Evolutionary conservation across 2,113 vertebrate genomes (phyloP).

Genomic region (Sturnira hondurensis): DNA sequence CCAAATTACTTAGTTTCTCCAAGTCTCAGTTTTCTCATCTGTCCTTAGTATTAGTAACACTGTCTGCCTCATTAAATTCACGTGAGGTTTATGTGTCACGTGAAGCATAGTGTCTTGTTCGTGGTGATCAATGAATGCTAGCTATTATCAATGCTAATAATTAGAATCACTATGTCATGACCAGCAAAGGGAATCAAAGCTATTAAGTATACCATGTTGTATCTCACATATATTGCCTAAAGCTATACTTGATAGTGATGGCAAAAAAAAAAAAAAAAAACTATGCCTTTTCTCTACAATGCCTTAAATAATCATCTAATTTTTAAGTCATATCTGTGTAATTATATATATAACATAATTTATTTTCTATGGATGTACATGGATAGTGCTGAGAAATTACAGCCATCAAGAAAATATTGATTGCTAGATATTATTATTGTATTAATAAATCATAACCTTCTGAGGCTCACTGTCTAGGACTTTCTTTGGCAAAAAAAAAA

Average conservation of each 20-base stretch:
- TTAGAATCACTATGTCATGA: background rate
- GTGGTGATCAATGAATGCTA: background rate
- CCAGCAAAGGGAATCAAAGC: background rate
- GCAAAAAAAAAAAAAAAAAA: background rate
- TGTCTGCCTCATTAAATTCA: background rate
- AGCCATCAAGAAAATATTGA: constrained; percentile 1
- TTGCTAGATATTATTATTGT: background rate
- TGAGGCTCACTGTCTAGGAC: background rate
- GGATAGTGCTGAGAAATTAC: constrained; percentile 27
- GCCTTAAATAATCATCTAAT: constrained; percentile 39
- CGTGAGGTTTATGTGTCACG: background rate
- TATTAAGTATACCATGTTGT: background rate
- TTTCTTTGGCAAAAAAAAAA: background rate
- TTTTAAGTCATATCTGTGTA: constrained; percentile 32
- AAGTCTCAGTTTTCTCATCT: constrained; percentile 9
- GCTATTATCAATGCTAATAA: background rate
- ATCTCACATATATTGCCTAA: background rate
- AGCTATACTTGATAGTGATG: background rate
- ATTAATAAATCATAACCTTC: constrained; percentile 27
- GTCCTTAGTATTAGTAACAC: background rate
- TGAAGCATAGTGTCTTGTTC: background rate
- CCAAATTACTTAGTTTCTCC: background rate
- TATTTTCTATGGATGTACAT: background rate
- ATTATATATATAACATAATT: constrained; percentile 9
- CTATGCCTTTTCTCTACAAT: background rate